Evolutionary conservation across 1,140 invertebrate species (phyloP).

Genomic region (Drosophila bocki): DNA sequence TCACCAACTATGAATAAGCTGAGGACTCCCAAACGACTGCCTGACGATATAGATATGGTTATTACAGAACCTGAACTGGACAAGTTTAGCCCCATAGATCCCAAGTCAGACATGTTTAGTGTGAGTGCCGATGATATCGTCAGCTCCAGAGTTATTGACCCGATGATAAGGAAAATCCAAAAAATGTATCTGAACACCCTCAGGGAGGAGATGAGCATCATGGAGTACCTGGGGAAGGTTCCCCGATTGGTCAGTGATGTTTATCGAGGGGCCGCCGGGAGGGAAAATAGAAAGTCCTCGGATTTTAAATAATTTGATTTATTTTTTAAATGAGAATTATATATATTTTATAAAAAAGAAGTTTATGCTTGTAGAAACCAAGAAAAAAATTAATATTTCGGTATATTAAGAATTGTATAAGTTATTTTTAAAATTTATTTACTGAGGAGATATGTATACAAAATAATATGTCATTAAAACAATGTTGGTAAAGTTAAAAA

Average conservation of each 20-base stretch:
- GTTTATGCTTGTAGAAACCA: background rate
- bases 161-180: constrained; percentile 55
- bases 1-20: background rate
- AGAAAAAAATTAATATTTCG: background rate
- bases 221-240: constrained; percentile 53
- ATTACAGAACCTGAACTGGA: too few relatives aligned
- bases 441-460: background rate
- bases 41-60: background rate
- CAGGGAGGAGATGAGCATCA: constrained; percentile 49
- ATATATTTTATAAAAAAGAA: constrained; percentile 2
- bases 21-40: background rate
- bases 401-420: too few relatives aligned
- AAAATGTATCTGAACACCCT: constrained; percentile 51
- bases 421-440: background rate
- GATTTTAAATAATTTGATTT: background rate
- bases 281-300: background rate
- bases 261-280: constrained; percentile 21
- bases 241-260: constrained; percentile 50
- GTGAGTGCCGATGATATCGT: constrained; percentile 52
- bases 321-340: too few relatives aligned
- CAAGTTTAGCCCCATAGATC: background rate
- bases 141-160: constrained; percentile 50
- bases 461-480: background rate
- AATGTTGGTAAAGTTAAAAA: background rate
- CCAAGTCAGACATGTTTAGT: background rate